Conservation (phyloP, 2,888 invertebrate genomes). For the Tetranychus truncatus region DNA sequence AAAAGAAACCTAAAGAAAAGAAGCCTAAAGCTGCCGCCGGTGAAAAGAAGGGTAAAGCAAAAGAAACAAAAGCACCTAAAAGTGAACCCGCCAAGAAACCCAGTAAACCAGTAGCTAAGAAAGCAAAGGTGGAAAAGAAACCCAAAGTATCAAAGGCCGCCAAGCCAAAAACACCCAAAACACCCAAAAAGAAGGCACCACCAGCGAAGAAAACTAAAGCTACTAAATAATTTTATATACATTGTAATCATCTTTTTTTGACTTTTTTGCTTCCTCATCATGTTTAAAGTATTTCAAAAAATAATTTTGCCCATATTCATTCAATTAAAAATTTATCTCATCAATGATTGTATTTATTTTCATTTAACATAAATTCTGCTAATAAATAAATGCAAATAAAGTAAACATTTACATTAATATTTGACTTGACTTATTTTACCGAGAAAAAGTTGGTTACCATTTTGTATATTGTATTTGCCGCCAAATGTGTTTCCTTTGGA, state of each 20-base stretch:
- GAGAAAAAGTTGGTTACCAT: no score
- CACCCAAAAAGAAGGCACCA: constrained; percentile 17
- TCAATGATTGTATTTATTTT: no score
- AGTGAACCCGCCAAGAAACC: constrained; percentile 13
- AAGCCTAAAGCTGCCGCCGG: constrained; percentile 18
- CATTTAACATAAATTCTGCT: no score
- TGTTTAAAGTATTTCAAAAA: neutral
- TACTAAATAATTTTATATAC: neutral
- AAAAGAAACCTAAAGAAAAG: constrained; percentile 12
- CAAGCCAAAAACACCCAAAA: constrained; percentile 17
- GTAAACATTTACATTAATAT: no score
- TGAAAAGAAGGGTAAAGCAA: constrained; percentile 21
- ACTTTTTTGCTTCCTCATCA: neutral
- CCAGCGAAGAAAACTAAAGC: constrained; percentile 4
- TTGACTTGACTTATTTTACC: no score
- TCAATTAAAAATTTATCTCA: no score
- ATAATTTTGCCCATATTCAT: no score
- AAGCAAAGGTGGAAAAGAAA: constrained; percentile 16
- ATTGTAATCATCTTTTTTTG: neutral
- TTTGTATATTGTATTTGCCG: no score
- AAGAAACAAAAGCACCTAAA: constrained; percentile 23
- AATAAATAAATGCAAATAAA: no score
- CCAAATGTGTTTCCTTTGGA: no score
- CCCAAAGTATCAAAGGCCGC: constrained; percentile 16
- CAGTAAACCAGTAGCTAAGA: constrained; percentile 16